Conservation (phyloP, 1,140 invertebrate genomes). For the Lasioglossum baleicum region DNA sequence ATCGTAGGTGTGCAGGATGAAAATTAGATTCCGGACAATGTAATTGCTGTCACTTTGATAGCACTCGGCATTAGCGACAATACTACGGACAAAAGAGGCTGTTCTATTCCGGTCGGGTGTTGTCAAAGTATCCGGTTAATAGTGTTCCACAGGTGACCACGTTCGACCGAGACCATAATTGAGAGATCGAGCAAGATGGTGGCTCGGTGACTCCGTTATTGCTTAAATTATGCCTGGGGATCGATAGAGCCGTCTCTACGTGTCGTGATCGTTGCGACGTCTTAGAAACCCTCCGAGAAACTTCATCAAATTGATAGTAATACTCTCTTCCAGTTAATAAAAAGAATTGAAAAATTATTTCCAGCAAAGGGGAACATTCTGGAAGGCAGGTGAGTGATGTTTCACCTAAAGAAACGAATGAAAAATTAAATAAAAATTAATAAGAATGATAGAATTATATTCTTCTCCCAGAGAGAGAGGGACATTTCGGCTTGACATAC, state of each 20-base stretch:
- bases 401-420: no score
- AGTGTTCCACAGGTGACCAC: constrained; percentile 1
- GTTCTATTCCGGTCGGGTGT: not conserved
- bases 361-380: no score
- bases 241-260: not conserved
- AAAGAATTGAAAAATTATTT: no score
- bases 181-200: not conserved
- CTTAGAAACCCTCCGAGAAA: not conserved
- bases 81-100: not conserved
- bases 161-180: not conserved
- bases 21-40: no score
- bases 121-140: not conserved
- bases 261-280: not conserved
- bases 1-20: no score
- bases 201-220: not conserved
- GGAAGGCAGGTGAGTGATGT: no score
- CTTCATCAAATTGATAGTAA: not conserved
- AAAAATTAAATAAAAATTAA: no score
- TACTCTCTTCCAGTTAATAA: no score
- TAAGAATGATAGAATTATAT: no score
- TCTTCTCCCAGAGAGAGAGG: no score
- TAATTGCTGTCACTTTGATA: not conserved
- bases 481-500: no score
- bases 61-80: not conserved
- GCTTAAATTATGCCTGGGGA: not conserved